Base-by-base conservation (phyloP, 2,888 invertebrate genomes). In the Stenichneumon culpator region DNA sequence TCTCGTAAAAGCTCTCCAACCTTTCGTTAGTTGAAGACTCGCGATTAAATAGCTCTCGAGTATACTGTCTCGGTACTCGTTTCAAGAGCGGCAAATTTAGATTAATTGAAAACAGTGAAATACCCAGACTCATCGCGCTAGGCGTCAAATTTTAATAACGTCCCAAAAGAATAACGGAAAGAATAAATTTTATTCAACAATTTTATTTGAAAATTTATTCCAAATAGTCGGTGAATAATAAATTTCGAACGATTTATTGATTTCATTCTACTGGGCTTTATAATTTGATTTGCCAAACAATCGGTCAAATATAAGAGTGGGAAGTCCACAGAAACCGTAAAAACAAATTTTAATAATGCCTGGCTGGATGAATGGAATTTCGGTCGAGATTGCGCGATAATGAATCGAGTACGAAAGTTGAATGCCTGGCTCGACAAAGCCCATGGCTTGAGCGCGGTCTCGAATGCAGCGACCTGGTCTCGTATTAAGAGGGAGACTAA, bases 291-390 rank as follows among this genome's bases (percentile, higher is more conserved):
- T 63, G 28, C 73, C 60, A 28, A 60, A 73, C 73, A 63, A 73
- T 60, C 11, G 73, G 3, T 60, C 44, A 28, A n/a, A 44, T 28
- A 36, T 5, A 28, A 28, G 25, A 63, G 22, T 36, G 39, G 60
- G 39, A 32, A 32, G 54, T 72, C 77, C 54, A 74, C 69, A 69
- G 44, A 74, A 74, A 79, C 32, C 52, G 28, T 36, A 63, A 70
- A 7, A 70, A 54, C 44, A 57, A 36, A 68, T n/a, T 22, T 50
- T 74, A 28, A 69, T 79, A 83, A 83, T 75, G 74, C 69, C 79
- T 52, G 60, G 44, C 19, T 9, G 68, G 47, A 54, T 79, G 47
- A 65, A 69, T 73, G 22, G 52, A 25, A 39, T 69, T 75, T 28
- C 19, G 11, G 36, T 74, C 52, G 74, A 39, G 79, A 28, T 60